phyloP scores from a whole-genome alignment of 2,888 invertebrate genomes.

The Anodontia alba region DNA sequence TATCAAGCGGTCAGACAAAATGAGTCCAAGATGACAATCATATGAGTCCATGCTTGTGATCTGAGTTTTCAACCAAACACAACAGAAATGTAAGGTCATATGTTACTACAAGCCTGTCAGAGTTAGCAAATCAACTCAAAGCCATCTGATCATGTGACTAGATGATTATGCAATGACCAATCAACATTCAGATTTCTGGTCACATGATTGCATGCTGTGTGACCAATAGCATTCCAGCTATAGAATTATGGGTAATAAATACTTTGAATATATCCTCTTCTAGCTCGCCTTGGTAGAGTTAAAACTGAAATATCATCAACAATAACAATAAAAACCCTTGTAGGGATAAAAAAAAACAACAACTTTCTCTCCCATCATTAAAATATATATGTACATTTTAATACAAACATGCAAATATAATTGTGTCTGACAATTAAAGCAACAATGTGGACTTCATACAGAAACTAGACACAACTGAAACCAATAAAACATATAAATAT shows the following conservation, averaged over 20 bases:
- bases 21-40: background rate
- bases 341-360: too few species aligned
- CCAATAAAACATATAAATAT: too few species aligned
- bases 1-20: background rate
- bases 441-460: too few species aligned
- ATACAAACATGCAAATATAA: too few species aligned
- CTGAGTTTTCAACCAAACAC: background rate
- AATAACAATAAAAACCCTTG: background rate
- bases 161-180: slow-evolving; percentile 12
- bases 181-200: background rate
- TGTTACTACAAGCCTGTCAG: background rate
- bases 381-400: too few species aligned
- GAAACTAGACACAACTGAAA: too few species aligned
- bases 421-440: too few species aligned
- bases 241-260: slow-evolving; percentile 35
- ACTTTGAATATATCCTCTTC: slow-evolving; percentile 73
- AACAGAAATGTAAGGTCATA: background rate
- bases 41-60: background rate
- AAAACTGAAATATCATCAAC: slow-evolving; percentile 67
- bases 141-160: background rate
- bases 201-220: slow-evolving; percentile 13
- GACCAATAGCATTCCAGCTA: background rate
- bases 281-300: slow-evolving; percentile 65
- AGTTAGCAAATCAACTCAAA: background rate
- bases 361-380: too few species aligned